A percentile compares a stretch with the other conserved stretches of the same genome.
These are phyloP conservation scores for Trichechus manatus DNA, from an alignment of 2,113 vertebrate species.

Conservation along the genomic window DNA sequence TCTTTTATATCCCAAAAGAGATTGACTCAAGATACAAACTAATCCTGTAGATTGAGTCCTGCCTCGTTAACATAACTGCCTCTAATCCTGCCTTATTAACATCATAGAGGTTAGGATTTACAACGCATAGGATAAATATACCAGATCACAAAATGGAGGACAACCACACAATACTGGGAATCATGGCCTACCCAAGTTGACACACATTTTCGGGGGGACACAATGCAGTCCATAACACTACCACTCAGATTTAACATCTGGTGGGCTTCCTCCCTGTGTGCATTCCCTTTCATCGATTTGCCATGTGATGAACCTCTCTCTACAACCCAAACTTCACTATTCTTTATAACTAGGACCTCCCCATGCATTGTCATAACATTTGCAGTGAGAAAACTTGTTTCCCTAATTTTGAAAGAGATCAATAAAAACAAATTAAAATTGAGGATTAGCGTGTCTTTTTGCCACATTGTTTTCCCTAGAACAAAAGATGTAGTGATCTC, in stretches of 20 bases:
- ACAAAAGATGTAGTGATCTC: slow-evolving; percentile 81
- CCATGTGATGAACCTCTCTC: not conserved
- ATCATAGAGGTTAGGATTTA: too few relatives aligned
- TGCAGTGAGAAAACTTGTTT: slow-evolving; percentile 78
- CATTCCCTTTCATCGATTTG: not conserved
- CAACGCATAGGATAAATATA: too few relatives aligned
- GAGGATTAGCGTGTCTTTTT: slow-evolving; percentile 78
- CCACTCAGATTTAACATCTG: not conserved
- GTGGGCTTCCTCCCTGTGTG: not conserved
- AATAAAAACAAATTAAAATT: slow-evolving; percentile 85
- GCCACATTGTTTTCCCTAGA: slow-evolving; percentile 76
- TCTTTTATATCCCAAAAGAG: too few relatives aligned
- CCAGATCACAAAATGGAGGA: too few relatives aligned
- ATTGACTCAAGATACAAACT: too few relatives aligned
- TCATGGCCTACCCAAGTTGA: too few relatives aligned
- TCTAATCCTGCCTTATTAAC: too few relatives aligned
- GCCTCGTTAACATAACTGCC: too few relatives aligned
- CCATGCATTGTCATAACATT: slow-evolving; percentile 63
- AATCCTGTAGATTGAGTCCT: too few relatives aligned
- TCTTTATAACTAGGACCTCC: slow-evolving; percentile 61
- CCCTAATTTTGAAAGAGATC: slow-evolving; percentile 82
- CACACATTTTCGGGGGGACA: too few relatives aligned
- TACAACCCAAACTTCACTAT: not conserved
- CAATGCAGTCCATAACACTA: too few relatives aligned
- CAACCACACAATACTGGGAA: too few relatives aligned